These are phyloP conservation scores for Andrena hattorfiana DNA, from an alignment of 2,888 invertebrate species.

Conservation along the genomic window DNA sequence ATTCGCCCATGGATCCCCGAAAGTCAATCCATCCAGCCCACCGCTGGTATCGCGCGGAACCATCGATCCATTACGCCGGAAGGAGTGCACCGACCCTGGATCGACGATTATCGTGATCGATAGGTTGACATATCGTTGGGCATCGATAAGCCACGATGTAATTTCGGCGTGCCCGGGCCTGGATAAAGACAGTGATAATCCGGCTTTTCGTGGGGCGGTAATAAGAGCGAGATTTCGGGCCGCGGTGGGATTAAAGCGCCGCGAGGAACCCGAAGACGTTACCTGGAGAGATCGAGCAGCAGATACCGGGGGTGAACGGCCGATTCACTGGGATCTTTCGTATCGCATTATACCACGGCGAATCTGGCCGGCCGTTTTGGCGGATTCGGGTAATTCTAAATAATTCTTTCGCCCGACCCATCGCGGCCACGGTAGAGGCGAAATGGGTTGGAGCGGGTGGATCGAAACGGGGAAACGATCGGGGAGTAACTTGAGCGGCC, in stretches of 20 bases:
- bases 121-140: conserved; percentile 65
- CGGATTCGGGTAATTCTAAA: conserved; percentile 58
- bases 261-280: conserved; percentile 54
- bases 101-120: conserved; percentile 53
- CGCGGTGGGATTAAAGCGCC: conserved; percentile 56
- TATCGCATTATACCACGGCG: conserved; percentile 56
- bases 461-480: conserved; percentile 1
- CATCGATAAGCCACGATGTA: conserved; percentile 61
- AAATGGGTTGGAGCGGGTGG: not conserved
- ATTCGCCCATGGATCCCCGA: not conserved
- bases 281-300: conserved; percentile 53
- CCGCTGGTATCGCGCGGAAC: not conserved
- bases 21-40: not conserved
- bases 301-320: conserved; percentile 60
- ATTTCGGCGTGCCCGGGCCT: conserved; percentile 42
- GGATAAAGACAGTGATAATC: conserved; percentile 69
- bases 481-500: not conserved
- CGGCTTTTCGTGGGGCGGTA: conserved; percentile 55
- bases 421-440: not conserved
- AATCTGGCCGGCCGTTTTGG: conserved; percentile 41
- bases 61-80: not conserved
- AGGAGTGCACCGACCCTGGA: conserved; percentile 11
- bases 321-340: conserved; percentile 49
- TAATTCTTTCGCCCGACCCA: conserved; percentile 32
- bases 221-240: conserved; percentile 60